These are phyloP conservation scores for Lepidothrix coronata DNA, from an alignment of 2,113 vertebrate genomes.

Conservation along the genomic window DNA sequence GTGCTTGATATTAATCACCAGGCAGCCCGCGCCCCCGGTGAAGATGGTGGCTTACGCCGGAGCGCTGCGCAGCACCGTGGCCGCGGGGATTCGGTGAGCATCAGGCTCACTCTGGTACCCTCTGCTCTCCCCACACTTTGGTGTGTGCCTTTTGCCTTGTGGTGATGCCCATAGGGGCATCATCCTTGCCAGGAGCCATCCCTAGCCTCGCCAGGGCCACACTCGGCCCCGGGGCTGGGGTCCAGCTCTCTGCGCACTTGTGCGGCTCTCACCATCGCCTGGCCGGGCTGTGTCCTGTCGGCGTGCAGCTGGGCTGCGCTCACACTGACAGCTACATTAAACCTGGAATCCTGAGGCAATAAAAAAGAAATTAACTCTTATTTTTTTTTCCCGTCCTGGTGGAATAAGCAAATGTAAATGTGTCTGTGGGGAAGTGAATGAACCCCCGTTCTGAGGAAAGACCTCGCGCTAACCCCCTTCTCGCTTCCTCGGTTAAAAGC, in stretches of 20 bases:
- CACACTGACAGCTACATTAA: constrained; percentile 82
- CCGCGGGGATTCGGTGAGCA: fast-evolving
- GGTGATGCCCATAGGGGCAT: background rate
- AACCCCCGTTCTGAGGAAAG: constrained; percentile 67
- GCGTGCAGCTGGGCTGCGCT: constrained; percentile 77
- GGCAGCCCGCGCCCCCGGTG: constrained; percentile 61
- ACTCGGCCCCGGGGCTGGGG: fast-evolving
- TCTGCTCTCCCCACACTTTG: fast-evolving
- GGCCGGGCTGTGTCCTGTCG: constrained; percentile 72
- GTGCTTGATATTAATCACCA: constrained; percentile 80
- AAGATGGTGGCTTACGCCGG: constrained; percentile 50
- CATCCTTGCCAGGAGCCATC: background rate
- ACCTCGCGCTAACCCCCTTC: constrained; percentile 64
- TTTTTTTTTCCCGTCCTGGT: constrained; percentile 75
- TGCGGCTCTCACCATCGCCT: background rate
- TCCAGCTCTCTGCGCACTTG: background rate
- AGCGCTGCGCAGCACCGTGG: background rate
- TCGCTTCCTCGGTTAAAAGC: constrained; percentile 51
- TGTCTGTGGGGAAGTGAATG: constrained; percentile 75
- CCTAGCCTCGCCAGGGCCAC: fast-evolving
- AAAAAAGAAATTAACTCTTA: constrained; percentile 83
- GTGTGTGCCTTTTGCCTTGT: background rate
- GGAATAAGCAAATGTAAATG: constrained; percentile 78
- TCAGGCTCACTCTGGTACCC: background rate
- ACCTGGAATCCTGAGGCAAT: constrained; percentile 80